Conservation (phyloP, 2,113 vertebrate genomes). For the Spea multiplicata region DNA sequence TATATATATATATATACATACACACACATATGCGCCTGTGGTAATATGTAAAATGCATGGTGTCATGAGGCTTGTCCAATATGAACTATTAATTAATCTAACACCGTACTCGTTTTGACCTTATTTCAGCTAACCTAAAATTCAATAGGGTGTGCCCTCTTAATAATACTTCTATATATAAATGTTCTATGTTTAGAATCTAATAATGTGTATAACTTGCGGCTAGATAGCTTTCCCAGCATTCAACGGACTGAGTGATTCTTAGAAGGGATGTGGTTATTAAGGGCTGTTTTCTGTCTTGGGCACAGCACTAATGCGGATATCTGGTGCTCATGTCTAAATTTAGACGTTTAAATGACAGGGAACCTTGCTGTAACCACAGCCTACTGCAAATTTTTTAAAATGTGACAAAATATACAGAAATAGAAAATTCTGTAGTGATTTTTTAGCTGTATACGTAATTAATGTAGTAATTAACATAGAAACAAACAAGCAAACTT, state of each 20-base stretch:
- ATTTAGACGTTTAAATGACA: background rate
- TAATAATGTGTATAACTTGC: conserved; percentile 6
- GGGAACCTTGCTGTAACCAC: background rate
- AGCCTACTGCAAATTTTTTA: too few species aligned
- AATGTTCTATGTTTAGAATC: conserved; percentile 6
- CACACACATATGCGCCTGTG: too few species aligned
- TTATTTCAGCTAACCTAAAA: background rate
- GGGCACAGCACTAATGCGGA: background rate
- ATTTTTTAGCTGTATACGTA: too few species aligned
- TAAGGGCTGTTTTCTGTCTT: background rate
- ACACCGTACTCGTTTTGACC: background rate
- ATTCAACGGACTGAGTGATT: background rate
- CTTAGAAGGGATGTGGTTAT: conserved; percentile 29
- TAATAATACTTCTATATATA: conserved; percentile 11
- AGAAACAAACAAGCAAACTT: too few species aligned
- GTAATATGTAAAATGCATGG: too few species aligned
- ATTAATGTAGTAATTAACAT: too few species aligned
- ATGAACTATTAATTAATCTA: background rate
- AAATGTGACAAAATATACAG: too few species aligned
- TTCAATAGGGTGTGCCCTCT: background rate
- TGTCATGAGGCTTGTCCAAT: background rate
- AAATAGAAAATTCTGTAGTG: too few species aligned
- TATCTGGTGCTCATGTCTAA: background rate
- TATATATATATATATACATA: too few species aligned
- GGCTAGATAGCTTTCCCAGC: conserved; percentile 2